Base-by-base conservation (phyloP, 23 tunicate species). In the Phallusia fumigata region DNA sequence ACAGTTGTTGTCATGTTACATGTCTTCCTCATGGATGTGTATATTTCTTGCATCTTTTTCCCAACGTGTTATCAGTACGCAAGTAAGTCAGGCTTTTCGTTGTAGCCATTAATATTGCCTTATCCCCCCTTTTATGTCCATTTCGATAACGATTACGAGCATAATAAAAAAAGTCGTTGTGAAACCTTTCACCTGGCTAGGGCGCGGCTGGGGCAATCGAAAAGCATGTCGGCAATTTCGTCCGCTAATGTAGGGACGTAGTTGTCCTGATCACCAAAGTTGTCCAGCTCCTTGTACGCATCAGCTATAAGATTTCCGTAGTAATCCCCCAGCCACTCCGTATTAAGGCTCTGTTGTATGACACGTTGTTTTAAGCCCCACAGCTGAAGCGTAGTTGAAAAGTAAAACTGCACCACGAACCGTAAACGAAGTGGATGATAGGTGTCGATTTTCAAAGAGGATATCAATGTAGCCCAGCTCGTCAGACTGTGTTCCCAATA, bases 131-230 rank as follows among this genome's bases (percentile, higher is more conserved):
- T n/a, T n/a, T n/a, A n/a, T n/a, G n/a, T n/a, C n/a, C n/a, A n/a
- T n/a, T n/a, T n/a, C n/a, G n/a, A n/a, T n/a, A n/a, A n/a, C n/a
- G n/a, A n/a, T n/a, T n/a, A n/a, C n/a, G n/a, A n/a, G 21, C 19
- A 53, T 5, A 28, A 31, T 28, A 11, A 65, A 11, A 65, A 65
- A 65, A 65, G 21, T 53, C 8, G 31, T 28, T 28, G 74, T 31
- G 32, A 8, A 28, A 28, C 6, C 74, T 19, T 1, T 75, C 52
- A 84, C 94, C 94, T 75, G 24, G 87, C 88, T 36, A 89, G 36
- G 5, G 82, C 78, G 32, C 86, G 69, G 36, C 82, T 84, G 24
- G 94, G 94, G 76, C 94, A 89, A 35, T 79, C 82, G 36, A 89
- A 89, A 22, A 83, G 34, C 84, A 89, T 53, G 73, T 89, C 88